A percentile compares a stretch with the other conserved stretches of the same genome.
Conservation (phyloP, 2,113 vertebrate genomes). For the Festucalex cinctus region DNA sequence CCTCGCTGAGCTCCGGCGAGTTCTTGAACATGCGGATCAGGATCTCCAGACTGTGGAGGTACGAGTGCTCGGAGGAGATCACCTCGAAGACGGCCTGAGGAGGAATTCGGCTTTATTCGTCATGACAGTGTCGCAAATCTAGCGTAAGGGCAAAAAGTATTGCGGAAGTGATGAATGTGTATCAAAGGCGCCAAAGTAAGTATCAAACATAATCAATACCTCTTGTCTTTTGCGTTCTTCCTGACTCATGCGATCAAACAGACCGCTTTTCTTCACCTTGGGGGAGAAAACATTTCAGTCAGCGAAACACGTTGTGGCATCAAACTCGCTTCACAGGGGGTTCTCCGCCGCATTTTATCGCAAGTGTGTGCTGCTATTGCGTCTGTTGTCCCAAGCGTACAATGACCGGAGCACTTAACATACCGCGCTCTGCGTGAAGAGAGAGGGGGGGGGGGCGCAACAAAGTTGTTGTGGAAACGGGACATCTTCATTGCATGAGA, state of each 20-base stretch:
- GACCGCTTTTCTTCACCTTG: constrained; percentile 88
- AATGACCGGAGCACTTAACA: constrained; percentile 36
- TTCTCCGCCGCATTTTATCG: constrained; percentile 10
- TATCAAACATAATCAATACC: constrained; percentile 66
- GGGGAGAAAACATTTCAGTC: not conserved
- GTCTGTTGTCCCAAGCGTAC: constrained; percentile 13
- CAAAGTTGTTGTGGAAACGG: constrained; percentile 9
- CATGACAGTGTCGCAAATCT: not conserved
- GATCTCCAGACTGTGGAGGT: constrained; percentile 93
- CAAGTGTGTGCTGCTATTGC: constrained; percentile 5
- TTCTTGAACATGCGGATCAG: constrained; percentile 94
- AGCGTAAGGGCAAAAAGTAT: too few relatives aligned
- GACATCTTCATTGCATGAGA: not conserved
- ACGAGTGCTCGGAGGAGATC: constrained; percentile 96
- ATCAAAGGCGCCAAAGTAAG: not conserved
- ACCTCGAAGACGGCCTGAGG: constrained; percentile 93
- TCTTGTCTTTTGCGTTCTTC: constrained; percentile 95
- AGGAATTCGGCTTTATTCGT: not conserved
- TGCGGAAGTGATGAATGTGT: not conserved
- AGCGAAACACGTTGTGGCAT: not conserved
- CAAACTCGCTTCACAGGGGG: not conserved
- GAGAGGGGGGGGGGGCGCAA: not conserved
- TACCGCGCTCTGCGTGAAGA: constrained; percentile 11
- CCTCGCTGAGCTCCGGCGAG: constrained; percentile 82
- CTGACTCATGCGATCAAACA: constrained; percentile 77